phyloP scores from a whole-genome alignment of 1,140 invertebrate species.

The Marisa cornuarietis region DNA sequence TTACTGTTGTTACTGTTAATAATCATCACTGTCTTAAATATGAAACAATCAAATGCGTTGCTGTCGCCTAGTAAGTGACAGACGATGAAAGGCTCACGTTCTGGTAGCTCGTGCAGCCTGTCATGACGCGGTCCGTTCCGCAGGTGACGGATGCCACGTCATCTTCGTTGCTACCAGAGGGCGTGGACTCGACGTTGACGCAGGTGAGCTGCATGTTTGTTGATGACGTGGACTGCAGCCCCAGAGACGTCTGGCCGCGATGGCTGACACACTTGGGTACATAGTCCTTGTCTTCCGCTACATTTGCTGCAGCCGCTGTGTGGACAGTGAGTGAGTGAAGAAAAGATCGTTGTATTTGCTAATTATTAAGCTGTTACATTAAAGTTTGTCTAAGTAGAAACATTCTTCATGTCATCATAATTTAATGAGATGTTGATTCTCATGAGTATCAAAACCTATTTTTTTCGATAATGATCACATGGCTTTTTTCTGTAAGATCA shows the following conservation, averaged over 20 bases:
- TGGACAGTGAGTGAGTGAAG: no score
- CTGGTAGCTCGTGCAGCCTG: slow-evolving; percentile 32
- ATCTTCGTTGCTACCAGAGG: slow-evolving; percentile 23
- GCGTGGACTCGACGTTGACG: slow-evolving; percentile 13
- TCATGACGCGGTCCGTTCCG: slow-evolving; percentile 23
- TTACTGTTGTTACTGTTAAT: no score
- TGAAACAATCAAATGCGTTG: no score
- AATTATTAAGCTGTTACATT: no score
- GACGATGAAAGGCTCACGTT: slow-evolving; percentile 22
- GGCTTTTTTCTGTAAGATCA: no score
- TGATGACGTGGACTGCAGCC: not conserved
- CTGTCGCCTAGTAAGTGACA: not conserved
- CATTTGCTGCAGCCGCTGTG: not conserved
- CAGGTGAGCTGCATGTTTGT: slow-evolving; percentile 18
- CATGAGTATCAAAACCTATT: no score
- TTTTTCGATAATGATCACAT: no score
- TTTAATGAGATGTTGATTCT: no score
- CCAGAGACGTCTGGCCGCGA: slow-evolving; percentile 11
- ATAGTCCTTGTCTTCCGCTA: slow-evolving; percentile 7
- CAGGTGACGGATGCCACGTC: slow-evolving; percentile 30
- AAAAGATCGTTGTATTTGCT: no score
- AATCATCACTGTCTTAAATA: no score
- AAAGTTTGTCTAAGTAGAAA: no score
- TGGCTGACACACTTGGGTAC: slow-evolving; percentile 19
- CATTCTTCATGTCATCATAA: no score